Evolutionary conservation across 2,888 invertebrate genomes (phyloP), one percentile per base, ranked within the genome.

Genomic region (Netelia virgata): DNA sequence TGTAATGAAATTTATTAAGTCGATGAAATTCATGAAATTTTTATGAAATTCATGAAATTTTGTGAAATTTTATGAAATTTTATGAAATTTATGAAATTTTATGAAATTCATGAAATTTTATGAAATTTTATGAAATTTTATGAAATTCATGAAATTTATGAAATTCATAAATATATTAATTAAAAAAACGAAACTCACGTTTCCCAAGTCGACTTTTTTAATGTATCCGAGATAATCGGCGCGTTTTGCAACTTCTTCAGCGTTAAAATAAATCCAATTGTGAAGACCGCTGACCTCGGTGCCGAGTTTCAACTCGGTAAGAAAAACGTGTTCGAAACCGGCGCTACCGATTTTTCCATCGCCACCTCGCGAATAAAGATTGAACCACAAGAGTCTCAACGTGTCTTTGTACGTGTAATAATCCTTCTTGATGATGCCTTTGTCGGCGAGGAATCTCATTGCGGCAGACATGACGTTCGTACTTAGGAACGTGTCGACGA

Each of bases 271-370:
- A 43, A 98, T 94, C 98, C 98, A 98, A 92, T 98, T 98, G 93
- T 99, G 98, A 86, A 98, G 94, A 9, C 98, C 98, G 92, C 94
- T 96, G 28, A 98, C 96, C 89, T 96, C 96, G 2, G 88, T 89
- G 61, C 95, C 95, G 88, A 96, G 96, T 92, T 97, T 97, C 0
- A 97, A 94, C 95, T 99, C 98, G 0, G 98, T 97, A 1, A 98
- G 95, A 93, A 98, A 98, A 23, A 98, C 96, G 91, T 99, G 98
- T 93, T 99, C 98, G 91, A 98, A 98, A 1, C 98, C 98, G 55
- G 97, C 97, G 89, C 98, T 98, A 83, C 98, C 97, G 23, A 97
- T 95, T 91, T 96, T 96, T 41, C 97, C 97, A 14, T 91, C 91
- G 43, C 97, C 96, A 64, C 97, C 96, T 85, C 98, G 95, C 0